phyloP scores from a whole-genome alignment of 2,113 vertebrate genomes.

The Panthera leo region DNA sequence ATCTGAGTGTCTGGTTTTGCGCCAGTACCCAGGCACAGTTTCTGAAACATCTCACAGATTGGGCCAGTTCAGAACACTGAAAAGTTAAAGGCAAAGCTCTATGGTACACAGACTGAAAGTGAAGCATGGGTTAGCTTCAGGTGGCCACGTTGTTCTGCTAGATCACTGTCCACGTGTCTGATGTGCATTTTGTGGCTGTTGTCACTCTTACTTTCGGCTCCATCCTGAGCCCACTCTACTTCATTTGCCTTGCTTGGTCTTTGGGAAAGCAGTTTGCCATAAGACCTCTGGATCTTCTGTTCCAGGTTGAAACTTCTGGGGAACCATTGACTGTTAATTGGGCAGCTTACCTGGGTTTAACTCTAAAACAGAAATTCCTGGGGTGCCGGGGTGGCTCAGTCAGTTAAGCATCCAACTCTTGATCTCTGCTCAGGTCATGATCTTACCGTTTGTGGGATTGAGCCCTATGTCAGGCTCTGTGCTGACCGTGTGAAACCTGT shows the following conservation, averaged over 20 bases:
- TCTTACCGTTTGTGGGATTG: too few species aligned
- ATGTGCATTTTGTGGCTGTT: not conserved
- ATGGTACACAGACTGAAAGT: not conserved
- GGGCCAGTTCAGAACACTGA: not conserved
- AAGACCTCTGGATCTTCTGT: not conserved
- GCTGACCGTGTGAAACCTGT: too few species aligned
- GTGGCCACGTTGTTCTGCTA: fast-evolving
- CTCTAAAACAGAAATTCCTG: not conserved
- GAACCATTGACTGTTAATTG: not conserved
- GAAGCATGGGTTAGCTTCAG: not conserved
- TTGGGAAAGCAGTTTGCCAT: not conserved
- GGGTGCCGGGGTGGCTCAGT: too few species aligned
- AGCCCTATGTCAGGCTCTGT: too few species aligned
- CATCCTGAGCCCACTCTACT: not conserved
- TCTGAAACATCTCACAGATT: not conserved
- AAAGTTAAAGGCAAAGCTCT: not conserved
- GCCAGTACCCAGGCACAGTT: not conserved
- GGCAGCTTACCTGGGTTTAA: not conserved
- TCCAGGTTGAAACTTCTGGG: not conserved
- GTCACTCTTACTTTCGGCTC: not conserved
- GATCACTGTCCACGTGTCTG: not conserved
- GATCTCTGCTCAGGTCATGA: too few species aligned
- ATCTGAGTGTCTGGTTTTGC: too few species aligned
- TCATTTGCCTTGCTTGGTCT: not conserved
- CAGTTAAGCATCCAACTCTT: too few species aligned